Evolutionary conservation across 2,797 vertebrate species (phyloP).

Genomic region (Macrochelys suwanniensis): DNA sequence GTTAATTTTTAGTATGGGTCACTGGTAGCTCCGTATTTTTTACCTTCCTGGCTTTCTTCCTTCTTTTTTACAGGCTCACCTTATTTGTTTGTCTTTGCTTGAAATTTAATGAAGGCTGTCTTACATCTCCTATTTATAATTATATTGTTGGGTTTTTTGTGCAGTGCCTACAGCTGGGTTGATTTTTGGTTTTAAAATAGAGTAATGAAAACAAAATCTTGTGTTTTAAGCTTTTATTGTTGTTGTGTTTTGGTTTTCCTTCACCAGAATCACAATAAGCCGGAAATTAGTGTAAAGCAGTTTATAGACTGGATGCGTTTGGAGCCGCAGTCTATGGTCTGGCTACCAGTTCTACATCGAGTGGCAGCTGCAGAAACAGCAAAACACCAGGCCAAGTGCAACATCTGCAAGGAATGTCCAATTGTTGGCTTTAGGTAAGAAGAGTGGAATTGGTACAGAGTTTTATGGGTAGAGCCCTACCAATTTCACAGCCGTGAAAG

Average conservation of each 20-base stretch:
- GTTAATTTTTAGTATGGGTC: neutral
- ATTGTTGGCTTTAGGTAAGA: slow-evolving; percentile 97
- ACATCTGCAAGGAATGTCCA: slow-evolving; percentile 98
- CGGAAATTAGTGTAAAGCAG: slow-evolving; percentile 92
- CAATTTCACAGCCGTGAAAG: too few relatives aligned
- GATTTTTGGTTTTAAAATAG: neutral
- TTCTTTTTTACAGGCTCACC: neutral
- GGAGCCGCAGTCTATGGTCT: slow-evolving; percentile 98
- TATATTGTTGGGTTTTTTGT: neutral
- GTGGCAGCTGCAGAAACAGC: slow-evolving; percentile 97
- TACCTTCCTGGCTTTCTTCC: neutral
- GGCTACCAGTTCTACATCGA: slow-evolving; percentile 96
- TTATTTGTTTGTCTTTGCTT: neutral
- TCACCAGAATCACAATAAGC: slow-evolving; percentile 92
- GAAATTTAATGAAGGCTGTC: neutral
- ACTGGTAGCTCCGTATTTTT: neutral
- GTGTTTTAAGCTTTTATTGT: neutral
- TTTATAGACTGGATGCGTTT: slow-evolving; percentile 97
- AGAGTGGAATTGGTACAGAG: fast-evolving
- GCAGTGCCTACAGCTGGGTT: neutral
- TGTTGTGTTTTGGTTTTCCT: neutral
- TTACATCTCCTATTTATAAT: neutral
- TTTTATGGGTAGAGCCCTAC: neutral
- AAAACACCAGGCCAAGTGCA: slow-evolving; percentile 98
- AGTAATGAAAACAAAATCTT: neutral